Evolutionary conservation across 1,140 invertebrate species (phyloP).

Genomic region (Brachionus paranguensis): DNA sequence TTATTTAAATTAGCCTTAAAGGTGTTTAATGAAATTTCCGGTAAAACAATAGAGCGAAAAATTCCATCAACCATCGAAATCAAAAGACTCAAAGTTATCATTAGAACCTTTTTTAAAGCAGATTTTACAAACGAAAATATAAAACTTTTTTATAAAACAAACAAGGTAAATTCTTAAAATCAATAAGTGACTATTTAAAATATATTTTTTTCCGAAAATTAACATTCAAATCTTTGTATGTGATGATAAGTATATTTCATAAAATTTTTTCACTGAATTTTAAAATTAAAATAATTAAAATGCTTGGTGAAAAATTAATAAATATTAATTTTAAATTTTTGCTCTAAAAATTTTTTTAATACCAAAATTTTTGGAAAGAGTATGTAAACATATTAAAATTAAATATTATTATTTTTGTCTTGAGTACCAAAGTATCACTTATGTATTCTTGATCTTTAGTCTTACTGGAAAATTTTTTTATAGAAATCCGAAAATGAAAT

Average conservation of each 20-base stretch:
- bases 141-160: constrained; percentile 42
- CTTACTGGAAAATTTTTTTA: too few relatives aligned
- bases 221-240: background rate
- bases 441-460: too few relatives aligned
- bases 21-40: constrained; percentile 28
- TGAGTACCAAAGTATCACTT: too few relatives aligned
- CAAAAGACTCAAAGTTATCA: constrained; percentile 70
- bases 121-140: constrained; percentile 57
- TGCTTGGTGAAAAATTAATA: too few relatives aligned
- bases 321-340: too few relatives aligned
- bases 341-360: too few relatives aligned
- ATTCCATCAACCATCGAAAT: constrained; percentile 71
- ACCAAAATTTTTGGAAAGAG: too few relatives aligned
- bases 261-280: too few relatives aligned
- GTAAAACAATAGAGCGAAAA: constrained; percentile 55
- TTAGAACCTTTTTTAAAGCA: constrained; percentile 65
- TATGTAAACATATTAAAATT: too few relatives aligned
- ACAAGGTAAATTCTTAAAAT: background rate
- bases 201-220: background rate
- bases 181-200: background rate
- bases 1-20: constrained; percentile 5
- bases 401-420: too few relatives aligned
- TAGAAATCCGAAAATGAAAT: too few relatives aligned
- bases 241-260: background rate
- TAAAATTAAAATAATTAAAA: too few relatives aligned